Conservation (phyloP, 2,888 invertebrate genomes). For the Volucella inanis region DNA sequence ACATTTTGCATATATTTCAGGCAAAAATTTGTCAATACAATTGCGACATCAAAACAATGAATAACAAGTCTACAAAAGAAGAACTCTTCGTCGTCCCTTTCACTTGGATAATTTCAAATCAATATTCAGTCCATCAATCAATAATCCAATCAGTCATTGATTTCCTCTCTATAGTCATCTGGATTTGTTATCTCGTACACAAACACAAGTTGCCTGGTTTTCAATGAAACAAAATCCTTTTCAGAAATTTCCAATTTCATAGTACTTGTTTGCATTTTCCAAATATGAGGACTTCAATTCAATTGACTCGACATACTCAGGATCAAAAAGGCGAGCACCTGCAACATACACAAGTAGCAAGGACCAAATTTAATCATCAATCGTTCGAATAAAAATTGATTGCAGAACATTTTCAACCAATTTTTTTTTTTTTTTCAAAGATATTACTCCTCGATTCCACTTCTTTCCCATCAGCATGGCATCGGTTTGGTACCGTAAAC, state of each 20-base stretch:
- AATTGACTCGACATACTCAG: too few species aligned
- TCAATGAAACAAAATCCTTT: constrained; percentile 13
- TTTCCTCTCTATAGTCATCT: not conserved
- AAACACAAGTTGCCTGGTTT: not conserved
- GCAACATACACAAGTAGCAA: constrained; percentile 31
- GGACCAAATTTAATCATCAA: constrained; percentile 33
- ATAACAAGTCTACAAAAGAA: too few species aligned
- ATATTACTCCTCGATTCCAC: constrained; percentile 3
- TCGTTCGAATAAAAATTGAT: constrained; percentile 27
- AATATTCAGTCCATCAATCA: constrained; percentile 36
- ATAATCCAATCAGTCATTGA: constrained; percentile 40
- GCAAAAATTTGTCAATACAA: too few species aligned
- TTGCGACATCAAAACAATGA: too few species aligned
- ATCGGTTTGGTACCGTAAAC: too few species aligned
- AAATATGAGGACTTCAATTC: not conserved
- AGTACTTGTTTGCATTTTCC: not conserved
- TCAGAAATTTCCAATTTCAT: not conserved
- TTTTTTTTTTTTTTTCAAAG: not conserved
- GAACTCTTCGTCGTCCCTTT: not conserved
- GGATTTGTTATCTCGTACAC: not conserved
- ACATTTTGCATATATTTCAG: too few species aligned
- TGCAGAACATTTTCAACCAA: constrained; percentile 8
- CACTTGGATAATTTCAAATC: not conserved
- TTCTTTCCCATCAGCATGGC: too few species aligned
- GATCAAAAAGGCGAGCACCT: not conserved